Percentiles rank a stretch among this genome's conserved stretches.
Conservation (phyloP, 2,113 vertebrate genomes). For the Brachyhypopomus gauderio region DNA sequence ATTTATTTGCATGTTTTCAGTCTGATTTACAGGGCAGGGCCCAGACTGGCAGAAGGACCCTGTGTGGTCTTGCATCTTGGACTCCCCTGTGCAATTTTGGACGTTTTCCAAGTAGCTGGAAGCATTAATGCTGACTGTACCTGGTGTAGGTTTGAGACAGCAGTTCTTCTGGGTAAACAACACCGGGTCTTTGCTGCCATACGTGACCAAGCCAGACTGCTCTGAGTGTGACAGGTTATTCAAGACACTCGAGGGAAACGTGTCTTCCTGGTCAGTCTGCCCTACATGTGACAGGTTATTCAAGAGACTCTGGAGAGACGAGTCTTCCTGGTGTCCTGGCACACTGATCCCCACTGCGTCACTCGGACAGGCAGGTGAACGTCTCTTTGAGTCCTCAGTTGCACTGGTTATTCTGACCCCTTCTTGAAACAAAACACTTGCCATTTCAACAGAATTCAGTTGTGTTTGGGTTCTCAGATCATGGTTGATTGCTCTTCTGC, state of each 20-base stretch:
- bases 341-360: background rate
- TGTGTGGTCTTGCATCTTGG: background rate
- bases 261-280: background rate
- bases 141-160: background rate
- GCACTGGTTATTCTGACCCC: background rate
- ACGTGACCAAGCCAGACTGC: background rate
- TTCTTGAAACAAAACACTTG: background rate
- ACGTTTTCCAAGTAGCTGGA: background rate
- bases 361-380: conserved; percentile 1
- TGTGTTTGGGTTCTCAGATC: conserved; percentile 10
- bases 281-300: background rate
- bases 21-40: background rate
- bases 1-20: background rate
- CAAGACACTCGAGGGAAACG: background rate
- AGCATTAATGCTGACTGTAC: background rate
- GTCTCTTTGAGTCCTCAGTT: background rate
- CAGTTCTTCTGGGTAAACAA: background rate
- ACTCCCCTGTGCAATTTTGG: background rate
- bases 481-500: background rate
- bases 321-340: background rate
- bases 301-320: background rate
- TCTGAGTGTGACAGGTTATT: background rate
- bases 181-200: background rate
- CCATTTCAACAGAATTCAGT: conserved; percentile 3
- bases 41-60: conserved; percentile 11